These are phyloP conservation scores for Carpatolechia fugitivella DNA, from an alignment of 2,888 invertebrate genomes.

Conservation along the genomic window DNA sequence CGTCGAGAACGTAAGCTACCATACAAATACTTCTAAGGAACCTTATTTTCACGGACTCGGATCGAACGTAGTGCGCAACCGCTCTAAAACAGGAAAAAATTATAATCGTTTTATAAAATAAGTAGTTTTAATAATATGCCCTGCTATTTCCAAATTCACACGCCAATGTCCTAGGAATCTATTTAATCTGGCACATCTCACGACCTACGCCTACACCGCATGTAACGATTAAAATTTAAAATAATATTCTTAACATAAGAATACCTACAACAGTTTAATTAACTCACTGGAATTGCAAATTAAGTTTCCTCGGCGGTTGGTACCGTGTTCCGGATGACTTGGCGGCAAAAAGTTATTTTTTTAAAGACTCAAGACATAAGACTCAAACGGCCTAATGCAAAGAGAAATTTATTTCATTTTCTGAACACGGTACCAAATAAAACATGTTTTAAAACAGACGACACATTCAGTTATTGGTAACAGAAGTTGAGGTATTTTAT, in stretches of 20 bases:
- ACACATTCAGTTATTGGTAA: constrained; percentile 44
- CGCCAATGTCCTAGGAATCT: constrained; percentile 33
- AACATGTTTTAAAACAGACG: constrained; percentile 20
- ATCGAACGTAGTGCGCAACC: too few relatives aligned
- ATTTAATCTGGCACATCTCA: constrained; percentile 62
- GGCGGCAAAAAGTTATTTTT: background rate
- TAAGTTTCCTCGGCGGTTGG: constrained; percentile 13
- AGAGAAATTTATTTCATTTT: background rate
- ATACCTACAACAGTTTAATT: constrained; percentile 60
- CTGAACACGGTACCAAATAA: constrained; percentile 7
- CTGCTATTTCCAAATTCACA: background rate
- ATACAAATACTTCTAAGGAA: too few relatives aligned
- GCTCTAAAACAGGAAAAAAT: too few relatives aligned
- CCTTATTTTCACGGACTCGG: too few relatives aligned
- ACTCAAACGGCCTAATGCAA: background rate
- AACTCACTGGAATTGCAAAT: constrained; percentile 50
- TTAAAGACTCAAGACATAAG: background rate
- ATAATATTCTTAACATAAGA: constrained; percentile 75
- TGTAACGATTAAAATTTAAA: constrained; percentile 39
- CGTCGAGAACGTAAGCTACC: too few relatives aligned
- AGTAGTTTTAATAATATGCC: too few relatives aligned
- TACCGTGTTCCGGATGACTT: background rate
- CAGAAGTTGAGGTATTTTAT: constrained; percentile 52
- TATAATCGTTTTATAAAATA: too few relatives aligned
- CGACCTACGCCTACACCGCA: constrained; percentile 35